Base-by-base conservation (phyloP, 2,797 vertebrate genomes). In the Muraenolepis orangiensis region DNA sequence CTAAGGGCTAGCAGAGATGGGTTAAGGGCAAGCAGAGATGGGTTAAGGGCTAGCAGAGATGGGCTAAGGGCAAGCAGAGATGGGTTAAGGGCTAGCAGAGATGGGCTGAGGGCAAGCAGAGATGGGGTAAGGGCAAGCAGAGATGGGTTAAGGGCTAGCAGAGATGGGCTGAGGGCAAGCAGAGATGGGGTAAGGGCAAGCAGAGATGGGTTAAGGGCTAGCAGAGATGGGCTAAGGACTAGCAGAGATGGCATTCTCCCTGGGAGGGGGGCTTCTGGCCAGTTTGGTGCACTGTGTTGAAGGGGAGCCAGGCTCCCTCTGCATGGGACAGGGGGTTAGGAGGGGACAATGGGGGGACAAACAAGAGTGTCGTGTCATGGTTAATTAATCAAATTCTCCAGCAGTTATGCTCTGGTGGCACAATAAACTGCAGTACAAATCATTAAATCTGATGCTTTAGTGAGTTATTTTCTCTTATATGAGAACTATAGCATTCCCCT, bases 161-260 rank as follows among this genome's bases (percentile, higher is more conserved):
- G n/a, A n/a, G n/a, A n/a, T n/a, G n/a, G n/a, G n/a, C n/a, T n/a
- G n/a, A n/a, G n/a, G n/a, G n/a, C n/a, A n/a, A n/a, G n/a, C n/a
- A n/a, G n/a, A n/a, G n/a, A n/a, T n/a, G n/a, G n/a, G n/a, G n/a
- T n/a, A n/a, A n/a, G n/a, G n/a, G n/a, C n/a, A n/a, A n/a, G n/a
- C n/a, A n/a, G n/a, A n/a, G n/a, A n/a, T n/a, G n/a, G n/a, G 72
- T 69, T 80, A 81, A 72, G 75, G 69, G 80, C 83, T 72, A 72
- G 77, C 36, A 67, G n/a, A n/a, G n/a, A n/a, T n/a, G n/a, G n/a
- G 72, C 70, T 80, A 81, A 72, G 75, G 69, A 80, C 83, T 72
- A 72, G 77, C 36, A 67, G 74, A 89, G 81, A 90, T 91, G 90
- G 87, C 88, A 85, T 89, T 90, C 87, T 86, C 87, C 83, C 69